Evolutionary conservation across 2,113 vertebrate genomes (phyloP), one percentile per base, ranked within the genome.

Genomic region (Trematocara macrostoma): DNA sequence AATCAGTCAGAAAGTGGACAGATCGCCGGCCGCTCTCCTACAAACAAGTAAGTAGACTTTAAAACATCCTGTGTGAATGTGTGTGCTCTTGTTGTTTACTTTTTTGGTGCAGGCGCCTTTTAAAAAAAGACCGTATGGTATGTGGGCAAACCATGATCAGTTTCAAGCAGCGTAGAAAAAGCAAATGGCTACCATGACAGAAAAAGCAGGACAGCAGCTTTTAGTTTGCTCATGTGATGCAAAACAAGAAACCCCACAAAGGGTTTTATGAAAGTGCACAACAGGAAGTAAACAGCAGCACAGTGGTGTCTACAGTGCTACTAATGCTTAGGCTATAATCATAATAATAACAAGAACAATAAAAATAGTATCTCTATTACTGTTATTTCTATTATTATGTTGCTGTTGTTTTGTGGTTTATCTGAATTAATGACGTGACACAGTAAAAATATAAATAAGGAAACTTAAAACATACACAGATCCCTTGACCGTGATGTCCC

Each of bases 321-420:
- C 11, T 11, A 64, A 5, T 64, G 18, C 1, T 64, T 64, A 18
- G 34, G 4, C 34, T 35, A 11, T 35, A 64, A 64, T 38, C 35
- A 64, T 61, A 34, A 55, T 0, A 55, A 55, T 18, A 11, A 26
- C 5, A 14, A 18, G 3, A 45, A 45, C 2, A 15, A 47, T 47
- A 52, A n/a, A 1, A 53, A 53, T n/a, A 20, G 18, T 12, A n/a
- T 34, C 6, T 35, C 29, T 61, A 6, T 61, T 61, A 35, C 14
- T 59, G 31, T 59, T 31, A 31, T 59, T 59, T 8, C 8, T 57
- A 57, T 57, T 57, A 31, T 57, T 57, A 35, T 61, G 26, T 59
- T 59, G 14, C 0, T 57, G 55, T 59, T 0, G 29, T 64, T 18
- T 64, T 64, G 16, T 61, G 1, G 56, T 34, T 59, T 56, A 26